Conservation (phyloP, 2,113 vertebrate species). For the Mormyrus iriodes region DNA sequence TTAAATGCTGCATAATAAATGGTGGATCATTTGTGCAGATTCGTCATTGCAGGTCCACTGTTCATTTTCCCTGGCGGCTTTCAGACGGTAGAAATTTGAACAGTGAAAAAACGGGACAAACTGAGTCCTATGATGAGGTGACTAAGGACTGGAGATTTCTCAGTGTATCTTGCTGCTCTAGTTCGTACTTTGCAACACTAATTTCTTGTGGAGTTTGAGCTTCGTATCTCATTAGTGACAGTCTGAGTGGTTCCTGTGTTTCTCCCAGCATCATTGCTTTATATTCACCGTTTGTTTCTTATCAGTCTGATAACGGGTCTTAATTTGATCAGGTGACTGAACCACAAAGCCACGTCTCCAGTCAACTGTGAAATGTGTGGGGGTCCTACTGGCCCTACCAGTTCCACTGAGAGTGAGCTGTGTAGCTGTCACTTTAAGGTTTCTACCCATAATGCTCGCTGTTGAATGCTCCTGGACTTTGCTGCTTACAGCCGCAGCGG, state of each 20-base stretch:
- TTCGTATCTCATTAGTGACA: neutral
- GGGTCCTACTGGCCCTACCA: neutral
- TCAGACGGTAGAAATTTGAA: neutral
- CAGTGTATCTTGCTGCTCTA: neutral
- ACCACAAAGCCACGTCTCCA: neutral
- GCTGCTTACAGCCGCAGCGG: slow-evolving; percentile 38
- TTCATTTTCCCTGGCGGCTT: neutral
- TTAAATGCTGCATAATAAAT: neutral
- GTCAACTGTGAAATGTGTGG: neutral
- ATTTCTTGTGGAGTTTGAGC: neutral
- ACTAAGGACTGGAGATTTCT: neutral
- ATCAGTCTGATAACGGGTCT: neutral
- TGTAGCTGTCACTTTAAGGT: slow-evolving; percentile 61
- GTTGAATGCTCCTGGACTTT: slow-evolving; percentile 44
- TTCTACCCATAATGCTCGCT: slow-evolving; percentile 62
- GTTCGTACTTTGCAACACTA: neutral
- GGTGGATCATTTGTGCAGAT: neutral
- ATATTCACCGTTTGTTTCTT: neutral
- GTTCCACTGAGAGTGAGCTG: slow-evolving; percentile 13
- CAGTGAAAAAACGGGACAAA: neutral
- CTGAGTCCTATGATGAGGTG: neutral
- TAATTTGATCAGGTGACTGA: neutral
- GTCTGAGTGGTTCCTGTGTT: neutral
- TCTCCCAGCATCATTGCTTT: neutral
- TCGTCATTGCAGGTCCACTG: neutral